These are phyloP conservation scores for Muscicapa comitata DNA, from an alignment of 2,797 vertebrate genomes.

Conservation along the genomic window DNA sequence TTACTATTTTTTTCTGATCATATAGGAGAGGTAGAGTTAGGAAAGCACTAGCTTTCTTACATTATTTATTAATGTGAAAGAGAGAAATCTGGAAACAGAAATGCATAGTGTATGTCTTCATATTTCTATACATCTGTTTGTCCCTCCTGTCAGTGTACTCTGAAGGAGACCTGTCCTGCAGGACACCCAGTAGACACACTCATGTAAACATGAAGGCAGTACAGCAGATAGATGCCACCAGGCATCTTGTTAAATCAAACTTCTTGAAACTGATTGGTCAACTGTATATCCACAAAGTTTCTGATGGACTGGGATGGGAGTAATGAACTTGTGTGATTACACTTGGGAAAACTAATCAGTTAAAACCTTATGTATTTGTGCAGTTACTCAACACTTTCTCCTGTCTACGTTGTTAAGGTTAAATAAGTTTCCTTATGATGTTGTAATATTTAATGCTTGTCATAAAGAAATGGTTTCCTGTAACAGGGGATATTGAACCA, in stretches of 20 bases:
- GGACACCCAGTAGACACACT: not conserved
- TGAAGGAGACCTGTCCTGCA: not conserved
- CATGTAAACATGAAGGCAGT: not conserved
- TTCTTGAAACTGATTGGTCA: not conserved
- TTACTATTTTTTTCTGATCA: not conserved
- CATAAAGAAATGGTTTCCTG: not conserved
- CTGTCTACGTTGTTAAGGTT: not conserved
- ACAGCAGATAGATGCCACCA: not conserved
- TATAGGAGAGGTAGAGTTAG: not conserved
- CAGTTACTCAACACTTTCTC: not conserved
- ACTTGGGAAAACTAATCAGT: not conserved
- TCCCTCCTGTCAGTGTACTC: not conserved
- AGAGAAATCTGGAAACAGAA: not conserved
- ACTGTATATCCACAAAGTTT: not conserved
- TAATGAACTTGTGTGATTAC: not conserved
- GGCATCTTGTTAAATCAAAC: not conserved
- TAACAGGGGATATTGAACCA: not conserved
- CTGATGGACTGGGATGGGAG: not conserved
- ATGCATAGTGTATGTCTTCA: rapidly evolving
- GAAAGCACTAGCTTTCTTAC: not conserved
- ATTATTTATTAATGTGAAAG: not conserved
- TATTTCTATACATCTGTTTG: not conserved
- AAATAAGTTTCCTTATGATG: not conserved
- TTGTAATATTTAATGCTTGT: not conserved
- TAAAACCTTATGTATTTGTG: not conserved